phyloP scores from a whole-genome alignment of 2,888 invertebrate species.

The Tetranychus truncatus region DNA sequence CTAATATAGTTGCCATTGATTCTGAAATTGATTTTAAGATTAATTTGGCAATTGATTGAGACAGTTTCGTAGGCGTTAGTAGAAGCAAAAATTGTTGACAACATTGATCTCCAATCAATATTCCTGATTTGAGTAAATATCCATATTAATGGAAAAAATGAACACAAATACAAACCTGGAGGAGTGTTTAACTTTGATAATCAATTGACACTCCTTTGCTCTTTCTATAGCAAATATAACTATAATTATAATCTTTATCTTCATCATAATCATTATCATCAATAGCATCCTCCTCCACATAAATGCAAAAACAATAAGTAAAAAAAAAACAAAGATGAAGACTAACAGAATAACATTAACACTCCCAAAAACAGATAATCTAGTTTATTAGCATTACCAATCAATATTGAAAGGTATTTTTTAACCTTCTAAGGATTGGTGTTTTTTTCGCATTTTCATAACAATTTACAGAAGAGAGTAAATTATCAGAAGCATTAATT shows the following conservation, averaged over 20 bases:
- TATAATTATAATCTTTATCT: not conserved
- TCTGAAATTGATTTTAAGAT: too few species aligned
- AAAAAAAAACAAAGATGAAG: not conserved
- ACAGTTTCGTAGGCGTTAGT: too few species aligned
- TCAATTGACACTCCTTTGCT: not conserved
- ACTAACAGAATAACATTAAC: not conserved
- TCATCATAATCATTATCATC: not conserved
- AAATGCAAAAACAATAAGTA: not conserved
- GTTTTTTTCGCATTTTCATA: not conserved
- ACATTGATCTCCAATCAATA: not conserved
- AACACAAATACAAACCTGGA: not conserved
- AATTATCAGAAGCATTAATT: too few species aligned
- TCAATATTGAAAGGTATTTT: not conserved
- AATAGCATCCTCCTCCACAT: constrained; percentile 1
- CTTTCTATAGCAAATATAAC: not conserved
- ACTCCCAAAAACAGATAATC: not conserved
- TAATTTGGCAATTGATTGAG: too few species aligned
- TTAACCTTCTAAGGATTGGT: not conserved
- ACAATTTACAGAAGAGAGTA: too few species aligned
- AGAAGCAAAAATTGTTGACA: not conserved
- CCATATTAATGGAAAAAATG: not conserved
- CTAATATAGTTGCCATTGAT: too few species aligned
- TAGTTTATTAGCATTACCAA: not conserved
- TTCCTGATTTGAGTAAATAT: not conserved
- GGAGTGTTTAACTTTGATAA: not conserved